Percentiles rank a stretch among this genome's conserved stretches.
Evolutionary conservation across 2,888 invertebrate species (phyloP).

Genomic region (Sylvicola fuscatus): DNA sequence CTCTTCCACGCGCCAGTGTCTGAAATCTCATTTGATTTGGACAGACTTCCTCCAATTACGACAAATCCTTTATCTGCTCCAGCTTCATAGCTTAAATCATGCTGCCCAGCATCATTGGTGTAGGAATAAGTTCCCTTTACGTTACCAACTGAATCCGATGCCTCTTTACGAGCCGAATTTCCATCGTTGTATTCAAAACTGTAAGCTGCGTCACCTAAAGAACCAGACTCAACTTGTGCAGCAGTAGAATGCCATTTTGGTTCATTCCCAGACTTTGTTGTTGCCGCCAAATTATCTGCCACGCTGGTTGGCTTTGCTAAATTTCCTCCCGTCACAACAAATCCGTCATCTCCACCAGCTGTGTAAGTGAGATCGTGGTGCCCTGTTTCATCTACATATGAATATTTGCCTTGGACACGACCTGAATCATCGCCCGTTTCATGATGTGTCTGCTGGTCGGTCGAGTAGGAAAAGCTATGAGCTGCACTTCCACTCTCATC

Average conservation of each 20-base stretch:
- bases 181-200: conserved; percentile 9
- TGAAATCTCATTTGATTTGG: conserved; percentile 6
- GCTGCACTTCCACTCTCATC: neutral
- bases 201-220: conserved; percentile 1
- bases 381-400: conserved; percentile 48
- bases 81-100: conserved; percentile 51
- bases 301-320: conserved; percentile 14
- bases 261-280: neutral
- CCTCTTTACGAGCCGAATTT: conserved; percentile 17
- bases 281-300: conserved; percentile 2
- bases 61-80: conserved; percentile 46
- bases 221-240: neutral
- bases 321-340: conserved; percentile 24
- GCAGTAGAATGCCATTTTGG: neutral
- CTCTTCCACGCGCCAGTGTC: no score
- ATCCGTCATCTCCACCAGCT: conserved; percentile 51
- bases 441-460: conserved; percentile 16
- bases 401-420: conserved; percentile 34
- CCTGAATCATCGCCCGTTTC: conserved; percentile 19
- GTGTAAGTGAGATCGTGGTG: conserved; percentile 50
- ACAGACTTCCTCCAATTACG: conserved; percentile 19
- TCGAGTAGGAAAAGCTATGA: conserved; percentile 6
- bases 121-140: conserved; percentile 40
- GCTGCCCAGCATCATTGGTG: conserved; percentile 48
- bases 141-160: conserved; percentile 17